Percentiles rank a stretch among this genome's conserved stretches.
Evolutionary conservation across 2,797 vertebrate species (phyloP).

Genomic region (Anabas testudineus): DNA sequence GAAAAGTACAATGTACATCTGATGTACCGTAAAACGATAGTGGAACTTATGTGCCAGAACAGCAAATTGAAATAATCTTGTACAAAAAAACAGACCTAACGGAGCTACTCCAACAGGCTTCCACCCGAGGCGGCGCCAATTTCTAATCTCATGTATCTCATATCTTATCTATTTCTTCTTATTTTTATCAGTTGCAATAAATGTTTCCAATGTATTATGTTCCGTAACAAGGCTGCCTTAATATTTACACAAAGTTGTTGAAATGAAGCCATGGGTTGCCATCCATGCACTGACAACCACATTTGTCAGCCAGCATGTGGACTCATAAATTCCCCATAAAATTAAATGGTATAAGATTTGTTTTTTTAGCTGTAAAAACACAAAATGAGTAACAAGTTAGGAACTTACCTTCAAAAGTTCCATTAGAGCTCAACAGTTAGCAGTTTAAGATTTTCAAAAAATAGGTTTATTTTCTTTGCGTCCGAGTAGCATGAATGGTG

Average conservation of each 20-base stretch:
- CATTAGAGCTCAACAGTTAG: neutral
- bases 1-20: too few species aligned
- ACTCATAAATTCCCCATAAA: constrained; percentile 19
- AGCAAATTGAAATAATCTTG: too few species aligned
- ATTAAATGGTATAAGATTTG: constrained; percentile 14
- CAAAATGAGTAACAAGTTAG: neutral
- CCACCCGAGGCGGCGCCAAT: too few species aligned
- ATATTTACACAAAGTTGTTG: constrained; percentile 39
- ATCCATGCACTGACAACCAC: neutral
- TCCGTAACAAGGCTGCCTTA: constrained; percentile 16
- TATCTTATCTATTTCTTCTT: too few species aligned
- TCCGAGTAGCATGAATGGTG: neutral
- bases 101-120: too few species aligned
- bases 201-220: constrained; percentile 12
- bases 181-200: neutral
- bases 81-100: too few species aligned
- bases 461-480: constrained; percentile 15
- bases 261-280: constrained; percentile 12
- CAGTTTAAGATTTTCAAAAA: constrained; percentile 1
- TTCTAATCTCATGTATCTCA: too few species aligned
- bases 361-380: constrained; percentile 36
- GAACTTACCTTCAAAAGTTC: neutral
- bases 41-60: too few species aligned
- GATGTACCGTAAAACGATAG: too few species aligned
- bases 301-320: constrained; percentile 8